A percentile compares a stretch with the other conserved stretches of the same genome.
phyloP scores from a whole-genome alignment of 2,113 vertebrate species.

The Phrynosoma blainvillii region DNA sequence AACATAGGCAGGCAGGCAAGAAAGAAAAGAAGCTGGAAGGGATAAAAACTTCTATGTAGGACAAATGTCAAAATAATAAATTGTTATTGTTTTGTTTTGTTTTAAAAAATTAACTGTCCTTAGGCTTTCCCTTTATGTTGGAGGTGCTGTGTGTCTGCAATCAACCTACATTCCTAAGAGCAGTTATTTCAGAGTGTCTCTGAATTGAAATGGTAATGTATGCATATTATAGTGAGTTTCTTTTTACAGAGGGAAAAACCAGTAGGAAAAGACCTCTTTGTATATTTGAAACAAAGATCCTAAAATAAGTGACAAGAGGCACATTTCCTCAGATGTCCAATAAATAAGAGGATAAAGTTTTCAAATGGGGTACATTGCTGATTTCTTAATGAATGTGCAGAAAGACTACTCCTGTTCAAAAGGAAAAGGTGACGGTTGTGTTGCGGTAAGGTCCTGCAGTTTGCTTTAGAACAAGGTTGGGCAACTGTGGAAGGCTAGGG shows the following conservation, averaged over 20 bases:
- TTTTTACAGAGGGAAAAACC: slow-evolving; percentile 44
- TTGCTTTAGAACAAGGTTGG: too few relatives aligned
- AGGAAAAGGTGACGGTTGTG: background rate
- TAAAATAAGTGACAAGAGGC: slow-evolving; percentile 37
- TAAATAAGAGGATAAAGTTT: background rate
- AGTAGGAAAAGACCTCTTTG: background rate
- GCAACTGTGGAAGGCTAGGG: too few relatives aligned
- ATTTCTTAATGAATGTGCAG: background rate
- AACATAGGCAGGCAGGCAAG: background rate
- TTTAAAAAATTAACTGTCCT: background rate
- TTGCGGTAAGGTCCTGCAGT: background rate
- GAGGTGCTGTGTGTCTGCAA: slow-evolving; percentile 48
- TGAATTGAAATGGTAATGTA: slow-evolving; percentile 40
- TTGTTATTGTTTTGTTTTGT: background rate
- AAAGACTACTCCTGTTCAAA: background rate
- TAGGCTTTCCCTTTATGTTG: slow-evolving; percentile 53
- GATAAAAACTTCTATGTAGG: slow-evolving; percentile 29
- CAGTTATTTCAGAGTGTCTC: slow-evolving; percentile 40
- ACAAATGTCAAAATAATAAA: slow-evolving; percentile 43
- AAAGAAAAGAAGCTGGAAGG: slow-evolving; percentile 10
- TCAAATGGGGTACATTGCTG: background rate
- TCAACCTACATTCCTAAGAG: slow-evolving; percentile 54
- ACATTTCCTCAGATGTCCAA: background rate
- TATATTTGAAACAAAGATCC: slow-evolving; percentile 18
- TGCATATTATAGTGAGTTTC: slow-evolving; percentile 26